Evolutionary conservation across 1,140 invertebrate genomes (phyloP).

Genomic region (Drosophila pandora): DNA sequence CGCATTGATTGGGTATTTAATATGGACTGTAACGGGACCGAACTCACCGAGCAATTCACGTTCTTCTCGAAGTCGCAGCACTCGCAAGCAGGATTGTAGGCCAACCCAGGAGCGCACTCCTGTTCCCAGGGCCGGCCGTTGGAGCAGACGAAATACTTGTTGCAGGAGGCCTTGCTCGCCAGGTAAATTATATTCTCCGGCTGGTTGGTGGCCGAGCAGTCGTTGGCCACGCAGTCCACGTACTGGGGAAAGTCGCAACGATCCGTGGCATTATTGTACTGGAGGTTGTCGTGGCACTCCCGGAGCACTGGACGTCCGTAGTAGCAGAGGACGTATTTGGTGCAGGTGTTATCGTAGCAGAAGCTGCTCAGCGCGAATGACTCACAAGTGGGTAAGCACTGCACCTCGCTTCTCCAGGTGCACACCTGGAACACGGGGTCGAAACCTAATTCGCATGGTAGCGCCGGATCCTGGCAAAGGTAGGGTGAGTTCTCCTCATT

Average conservation of each 20-base stretch:
- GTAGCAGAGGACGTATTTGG: conserved; percentile 66
- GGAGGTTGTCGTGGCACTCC: conserved; percentile 52
- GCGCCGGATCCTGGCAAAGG: not conserved
- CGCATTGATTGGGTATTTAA: no score
- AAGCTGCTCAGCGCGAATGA: conserved; percentile 33
- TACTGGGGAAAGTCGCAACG: conserved; percentile 66
- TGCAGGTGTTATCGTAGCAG: conserved; percentile 68
- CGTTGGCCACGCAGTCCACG: conserved; percentile 68
- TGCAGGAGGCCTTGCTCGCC: conserved; percentile 63
- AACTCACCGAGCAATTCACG: conserved; percentile 57
- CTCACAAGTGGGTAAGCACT: conserved; percentile 42
- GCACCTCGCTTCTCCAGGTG: not conserved
- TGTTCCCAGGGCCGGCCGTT: conserved; percentile 57
- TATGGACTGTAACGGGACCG: no score
- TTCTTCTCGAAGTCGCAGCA: conserved; percentile 60
- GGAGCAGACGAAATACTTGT: conserved; percentile 69
- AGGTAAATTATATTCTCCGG: conserved; percentile 64
- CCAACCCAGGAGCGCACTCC: conserved; percentile 55
- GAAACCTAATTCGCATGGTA: conserved; percentile 29
- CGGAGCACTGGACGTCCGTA: conserved; percentile 48
- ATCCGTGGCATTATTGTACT: conserved; percentile 61
- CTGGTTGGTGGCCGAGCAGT: conserved; percentile 43
- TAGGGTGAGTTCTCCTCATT: not conserved
- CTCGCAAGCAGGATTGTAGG: conserved; percentile 54
- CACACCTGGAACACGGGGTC: conserved; percentile 49